Evolutionary conservation across 2,113 vertebrate species (phyloP).

Genomic region (Monopterus albus): DNA sequence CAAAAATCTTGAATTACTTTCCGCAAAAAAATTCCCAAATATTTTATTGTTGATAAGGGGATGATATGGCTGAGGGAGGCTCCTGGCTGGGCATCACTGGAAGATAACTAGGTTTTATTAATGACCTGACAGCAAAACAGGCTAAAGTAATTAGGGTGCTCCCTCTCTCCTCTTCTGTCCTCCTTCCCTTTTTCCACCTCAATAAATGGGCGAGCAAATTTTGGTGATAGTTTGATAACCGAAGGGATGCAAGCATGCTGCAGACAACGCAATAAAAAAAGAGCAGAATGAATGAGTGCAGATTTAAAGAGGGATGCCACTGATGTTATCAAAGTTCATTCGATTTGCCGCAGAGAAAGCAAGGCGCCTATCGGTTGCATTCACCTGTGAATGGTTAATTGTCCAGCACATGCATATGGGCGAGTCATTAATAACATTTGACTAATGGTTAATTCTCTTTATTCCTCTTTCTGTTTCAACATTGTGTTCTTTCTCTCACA

Average conservation of each 20-base stretch:
- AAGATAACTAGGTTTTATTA: slow-evolving; percentile 99
- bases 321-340: slow-evolving; percentile 93
- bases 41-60: slow-evolving; percentile 92
- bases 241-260: slow-evolving; percentile 83
- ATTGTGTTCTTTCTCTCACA: neutral
- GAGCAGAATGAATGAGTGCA: slow-evolving; percentile 75
- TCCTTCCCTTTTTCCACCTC: slow-evolving; percentile 66
- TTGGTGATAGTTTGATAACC: slow-evolving; percentile 98
- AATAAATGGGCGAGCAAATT: slow-evolving; percentile 93
- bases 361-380: slow-evolving; percentile 94
- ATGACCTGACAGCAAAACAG: slow-evolving; percentile 95
- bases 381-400: slow-evolving; percentile 99
- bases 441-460: slow-evolving; percentile 84
- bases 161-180: slow-evolving; percentile 58
- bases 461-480: neutral
- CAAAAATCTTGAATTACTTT: slow-evolving; percentile 89
- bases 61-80: slow-evolving; percentile 83
- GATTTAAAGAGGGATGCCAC: slow-evolving; percentile 82
- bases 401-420: slow-evolving; percentile 90
- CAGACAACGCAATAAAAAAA: slow-evolving; percentile 65
- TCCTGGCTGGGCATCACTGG: slow-evolving; percentile 84
- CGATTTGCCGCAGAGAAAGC: slow-evolving; percentile 86
- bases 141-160: slow-evolving; percentile 94
- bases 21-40: slow-evolving; percentile 88
- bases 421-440: slow-evolving; percentile 95